A percentile compares a stretch with the other conserved stretches of the same genome.
Evolutionary conservation across 2,888 invertebrate genomes (phyloP).

Genomic region (Chloroclystis v-ata): DNA sequence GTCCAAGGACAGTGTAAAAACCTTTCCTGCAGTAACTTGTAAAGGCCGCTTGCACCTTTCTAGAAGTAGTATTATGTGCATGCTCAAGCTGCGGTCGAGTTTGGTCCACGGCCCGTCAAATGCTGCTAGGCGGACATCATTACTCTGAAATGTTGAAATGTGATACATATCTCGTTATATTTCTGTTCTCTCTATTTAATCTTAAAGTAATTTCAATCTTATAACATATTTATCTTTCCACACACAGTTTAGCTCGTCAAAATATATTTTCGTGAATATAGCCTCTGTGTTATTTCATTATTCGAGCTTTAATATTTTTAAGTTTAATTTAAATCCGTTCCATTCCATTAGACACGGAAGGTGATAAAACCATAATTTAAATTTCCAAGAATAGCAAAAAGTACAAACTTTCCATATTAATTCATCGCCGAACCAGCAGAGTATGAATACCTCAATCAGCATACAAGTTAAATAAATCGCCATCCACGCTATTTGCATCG

Average conservation of each 20-base stretch:
- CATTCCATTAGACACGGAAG: too few relatives aligned
- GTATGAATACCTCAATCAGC: constrained; percentile 71
- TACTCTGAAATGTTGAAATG: constrained; percentile 68
- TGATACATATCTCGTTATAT: too few relatives aligned
- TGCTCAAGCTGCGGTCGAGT: constrained; percentile 50
- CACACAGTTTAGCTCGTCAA: too few relatives aligned
- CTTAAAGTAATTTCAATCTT: too few relatives aligned
- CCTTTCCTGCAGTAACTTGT: constrained; percentile 72
- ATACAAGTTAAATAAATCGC: constrained; percentile 71
- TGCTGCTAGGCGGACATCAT: constrained; percentile 68
- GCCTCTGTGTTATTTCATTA: too few relatives aligned
- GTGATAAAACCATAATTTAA: not conserved
- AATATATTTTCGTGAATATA: too few relatives aligned
- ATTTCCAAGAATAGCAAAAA: constrained; percentile 13
- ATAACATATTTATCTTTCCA: too few relatives aligned
- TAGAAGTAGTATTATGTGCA: constrained; percentile 63
- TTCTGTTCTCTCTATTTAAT: too few relatives aligned
- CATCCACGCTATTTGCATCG: constrained; percentile 74
- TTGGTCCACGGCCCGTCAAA: constrained; percentile 72
- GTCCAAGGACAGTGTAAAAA: constrained; percentile 70
- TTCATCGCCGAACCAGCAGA: constrained; percentile 74
- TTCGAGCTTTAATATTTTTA: too few relatives aligned
- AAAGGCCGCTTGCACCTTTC: constrained; percentile 73
- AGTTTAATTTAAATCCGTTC: too few relatives aligned
- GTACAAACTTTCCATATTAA: constrained; percentile 65